Base-by-base conservation (phyloP, 2,113 vertebrate genomes). In the Otis tarda region DNA sequence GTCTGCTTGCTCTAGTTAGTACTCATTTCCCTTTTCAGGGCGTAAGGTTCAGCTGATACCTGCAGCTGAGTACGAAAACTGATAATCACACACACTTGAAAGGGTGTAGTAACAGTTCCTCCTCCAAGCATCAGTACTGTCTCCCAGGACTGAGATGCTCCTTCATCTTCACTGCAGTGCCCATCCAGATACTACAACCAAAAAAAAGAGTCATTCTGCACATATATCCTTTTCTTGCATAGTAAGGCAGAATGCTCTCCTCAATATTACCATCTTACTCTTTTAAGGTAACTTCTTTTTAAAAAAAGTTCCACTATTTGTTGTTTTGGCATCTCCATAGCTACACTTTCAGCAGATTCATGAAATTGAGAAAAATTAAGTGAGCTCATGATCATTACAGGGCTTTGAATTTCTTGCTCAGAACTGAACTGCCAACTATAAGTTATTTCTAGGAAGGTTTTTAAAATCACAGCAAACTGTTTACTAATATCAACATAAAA, bases 391-490 rank as follows among this genome's bases (percentile, higher is more conserved):
- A 28, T 43, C 6, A 4, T 14, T 35, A 23, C 14, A 45, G 18
- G n/a, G 50, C 30, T 68, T 35, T n/a, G 16, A 47, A 71, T 30
- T 52, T 73, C 53, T 73, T 56, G 59, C 59, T 63, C 17, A 69
- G 37, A 83, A 79, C 30, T 20, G 30, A 90, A 43, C 28, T 71
- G 69, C 23, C 31, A 83, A n/a, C 30, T 45, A 0, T 3, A 47
- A 83, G 16, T 86, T 94, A 74, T 19, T 89, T 89, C 37, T 87
- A 49, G 65, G 71, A 87, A 45, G 8, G 30, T 27, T 89, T 85
- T 87, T 89, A 76, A 95, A 95, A 81, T 83, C 50, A 69, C 14
- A 67, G 43, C 81, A 23, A 95, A 83, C 28, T 45, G 8, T 94
- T 92, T 93, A 95, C 87, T 91, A 60, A 30, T 47, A 88, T 5